These are phyloP conservation scores for Orchesella flavescens DNA, from an alignment of 2,888 invertebrate species.

Conservation along the genomic window DNA sequence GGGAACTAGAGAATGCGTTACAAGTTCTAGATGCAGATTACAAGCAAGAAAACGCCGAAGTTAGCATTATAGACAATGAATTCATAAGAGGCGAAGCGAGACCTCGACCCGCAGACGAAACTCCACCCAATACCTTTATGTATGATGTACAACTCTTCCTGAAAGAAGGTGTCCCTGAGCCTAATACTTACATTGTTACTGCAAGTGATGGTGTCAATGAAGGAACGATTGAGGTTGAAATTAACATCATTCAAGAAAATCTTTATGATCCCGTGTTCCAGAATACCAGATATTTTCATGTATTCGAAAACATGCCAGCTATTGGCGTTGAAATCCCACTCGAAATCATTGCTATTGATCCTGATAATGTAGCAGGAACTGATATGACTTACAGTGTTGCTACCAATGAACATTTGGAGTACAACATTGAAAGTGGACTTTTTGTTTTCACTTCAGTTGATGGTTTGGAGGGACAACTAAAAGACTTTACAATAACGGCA, in stretches of 20 bases:
- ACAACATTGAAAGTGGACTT: not conserved
- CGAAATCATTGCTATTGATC: not conserved
- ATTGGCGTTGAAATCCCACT: not conserved
- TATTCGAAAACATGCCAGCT: not conserved
- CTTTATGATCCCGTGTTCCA: not conserved
- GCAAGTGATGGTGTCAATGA: conserved; percentile 12
- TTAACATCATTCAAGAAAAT: not conserved
- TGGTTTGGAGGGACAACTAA: not conserved
- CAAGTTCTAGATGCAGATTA: not conserved
- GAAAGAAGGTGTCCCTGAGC: not conserved
- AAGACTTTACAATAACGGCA: not conserved
- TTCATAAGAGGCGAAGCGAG: not conserved
- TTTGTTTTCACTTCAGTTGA: not conserved
- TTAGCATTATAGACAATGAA: not conserved
- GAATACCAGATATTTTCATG: not conserved
- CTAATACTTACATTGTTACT: not conserved
- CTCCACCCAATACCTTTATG: no score
- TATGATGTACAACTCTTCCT: conserved; percentile 2
- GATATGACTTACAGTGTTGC: not conserved
- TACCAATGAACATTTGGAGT: not conserved
- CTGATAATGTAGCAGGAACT: not conserved
- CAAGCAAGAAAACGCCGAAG: not conserved
- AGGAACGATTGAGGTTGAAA: not conserved
- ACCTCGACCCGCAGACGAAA: not conserved
- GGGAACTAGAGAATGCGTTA: not conserved